Conservation (phyloP, 2,797 vertebrate genomes). For the Scolopax rusticola region DNA sequence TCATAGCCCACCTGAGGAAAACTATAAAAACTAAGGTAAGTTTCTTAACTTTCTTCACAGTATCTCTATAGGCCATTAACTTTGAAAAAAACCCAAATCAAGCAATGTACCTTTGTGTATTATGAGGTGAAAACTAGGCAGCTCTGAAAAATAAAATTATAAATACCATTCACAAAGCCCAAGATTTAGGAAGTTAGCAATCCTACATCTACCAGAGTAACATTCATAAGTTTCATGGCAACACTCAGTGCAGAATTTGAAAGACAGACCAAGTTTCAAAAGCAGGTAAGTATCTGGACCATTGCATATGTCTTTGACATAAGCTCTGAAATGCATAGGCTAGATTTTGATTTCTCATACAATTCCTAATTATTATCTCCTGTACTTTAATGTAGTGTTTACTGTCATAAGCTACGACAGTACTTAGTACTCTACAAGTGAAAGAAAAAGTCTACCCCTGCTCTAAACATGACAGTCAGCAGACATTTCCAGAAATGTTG, state of each 20-base stretch:
- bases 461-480: background rate
- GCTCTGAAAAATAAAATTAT: background rate
- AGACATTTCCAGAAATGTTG: background rate
- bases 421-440: background rate
- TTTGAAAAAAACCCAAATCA: background rate
- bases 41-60: background rate
- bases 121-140: background rate
- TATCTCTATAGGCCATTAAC: background rate
- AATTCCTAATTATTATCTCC: background rate
- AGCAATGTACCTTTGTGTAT: background rate
- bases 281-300: background rate
- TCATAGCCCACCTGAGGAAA: background rate
- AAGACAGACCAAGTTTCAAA: background rate
- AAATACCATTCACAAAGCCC: background rate
- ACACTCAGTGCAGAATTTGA: background rate
- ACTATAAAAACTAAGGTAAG: background rate
- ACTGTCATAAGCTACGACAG: background rate
- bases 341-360: background rate
- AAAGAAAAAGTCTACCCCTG: background rate
- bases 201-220: background rate
- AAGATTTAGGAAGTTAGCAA: background rate
- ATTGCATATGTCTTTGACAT: background rate
- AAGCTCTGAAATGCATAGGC: background rate
- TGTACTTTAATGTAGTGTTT: background rate
- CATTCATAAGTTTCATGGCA: background rate